Base-by-base conservation (phyloP, 2,888 invertebrate species). In the Glyphotaelius pellucidus region DNA sequence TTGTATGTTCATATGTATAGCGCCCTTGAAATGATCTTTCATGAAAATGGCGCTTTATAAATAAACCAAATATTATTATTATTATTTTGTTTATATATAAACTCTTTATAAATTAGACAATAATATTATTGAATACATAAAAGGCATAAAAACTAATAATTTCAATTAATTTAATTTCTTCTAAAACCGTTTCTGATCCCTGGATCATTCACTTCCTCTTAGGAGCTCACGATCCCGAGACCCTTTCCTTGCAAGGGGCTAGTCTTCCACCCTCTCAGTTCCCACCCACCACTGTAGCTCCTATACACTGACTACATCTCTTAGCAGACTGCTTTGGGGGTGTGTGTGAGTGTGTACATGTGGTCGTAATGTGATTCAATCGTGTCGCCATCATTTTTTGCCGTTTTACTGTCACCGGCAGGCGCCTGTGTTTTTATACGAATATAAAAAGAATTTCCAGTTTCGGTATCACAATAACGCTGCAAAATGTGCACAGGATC, bases 371-470 rank as follows among this genome's bases (percentile, higher is more conserved):
- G 80, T 79, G 88, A 89, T 89, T 89, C 88, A 89, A 89, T 89
- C 88, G 79, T 38, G 88, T 89, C 88, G 88, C 88, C 88, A 80
- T 89, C 67, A 89, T 89, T 89, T 89, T 89, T 89, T 89, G 88
- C 88, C 88, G 38, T 84, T 89, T 89, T 89, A 89, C 88, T 89
- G 88, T 79, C 88, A 89, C 88, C 79, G 88, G n/a, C 35, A 79
- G 88, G 88, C 67, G 88, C 88, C 88, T 89, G 88, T 89, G 80
- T 89, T 67, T 89, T 89, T 89, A 89, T 89, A 32, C 79, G 88
- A 35, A 89, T 89, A 89, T 80, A 79, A 89, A 88, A 89, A 89
- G 79, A 80, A 89, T 89, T 67, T 89, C 12, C 88, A 67, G 80
- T 79, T 89, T 80, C 35, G 35, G 38, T 79, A 79, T 89, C 88